These are phyloP conservation scores for Falco punctatus DNA, from an alignment of 2,113 vertebrate species.

Conservation along the genomic window DNA sequence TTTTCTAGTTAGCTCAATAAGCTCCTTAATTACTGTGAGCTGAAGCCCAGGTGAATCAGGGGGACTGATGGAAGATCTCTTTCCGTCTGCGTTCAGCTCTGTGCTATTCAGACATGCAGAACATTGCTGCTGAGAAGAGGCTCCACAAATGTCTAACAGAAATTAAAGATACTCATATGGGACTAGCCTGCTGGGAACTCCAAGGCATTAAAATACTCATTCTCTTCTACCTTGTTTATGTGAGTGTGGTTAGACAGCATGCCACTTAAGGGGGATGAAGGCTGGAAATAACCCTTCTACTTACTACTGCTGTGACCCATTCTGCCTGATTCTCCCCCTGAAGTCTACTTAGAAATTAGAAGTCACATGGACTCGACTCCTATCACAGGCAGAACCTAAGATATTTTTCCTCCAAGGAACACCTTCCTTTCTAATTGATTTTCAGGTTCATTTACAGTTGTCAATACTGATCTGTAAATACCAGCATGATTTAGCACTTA, in stretches of 20 bases:
- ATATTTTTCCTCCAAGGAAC: not conserved
- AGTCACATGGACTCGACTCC: not conserved
- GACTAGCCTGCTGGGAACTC: not conserved
- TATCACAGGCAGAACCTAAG: not conserved
- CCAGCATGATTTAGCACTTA: not conserved
- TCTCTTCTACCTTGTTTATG: not conserved
- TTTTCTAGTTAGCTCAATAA: not conserved
- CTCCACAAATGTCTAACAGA: not conserved
- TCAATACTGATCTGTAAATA: not conserved
- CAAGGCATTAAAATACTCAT: not conserved
- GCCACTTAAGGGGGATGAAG: not conserved
- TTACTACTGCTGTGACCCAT: not conserved
- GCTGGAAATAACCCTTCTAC: not conserved
- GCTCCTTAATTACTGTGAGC: not conserved
- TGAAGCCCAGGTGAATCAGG: conserved; percentile 10
- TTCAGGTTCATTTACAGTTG: not conserved
- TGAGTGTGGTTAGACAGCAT: not conserved
- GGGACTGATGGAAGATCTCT: not conserved
- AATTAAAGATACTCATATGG: not conserved
- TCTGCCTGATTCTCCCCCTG: not conserved
- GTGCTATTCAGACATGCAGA: not conserved
- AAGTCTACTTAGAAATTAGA: not conserved
- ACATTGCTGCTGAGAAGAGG: not conserved
- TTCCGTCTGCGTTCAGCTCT: not conserved
- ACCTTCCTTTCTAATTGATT: not conserved